phyloP scores from a whole-genome alignment of 2,888 invertebrate genomes.

The Erebia ligea region DNA sequence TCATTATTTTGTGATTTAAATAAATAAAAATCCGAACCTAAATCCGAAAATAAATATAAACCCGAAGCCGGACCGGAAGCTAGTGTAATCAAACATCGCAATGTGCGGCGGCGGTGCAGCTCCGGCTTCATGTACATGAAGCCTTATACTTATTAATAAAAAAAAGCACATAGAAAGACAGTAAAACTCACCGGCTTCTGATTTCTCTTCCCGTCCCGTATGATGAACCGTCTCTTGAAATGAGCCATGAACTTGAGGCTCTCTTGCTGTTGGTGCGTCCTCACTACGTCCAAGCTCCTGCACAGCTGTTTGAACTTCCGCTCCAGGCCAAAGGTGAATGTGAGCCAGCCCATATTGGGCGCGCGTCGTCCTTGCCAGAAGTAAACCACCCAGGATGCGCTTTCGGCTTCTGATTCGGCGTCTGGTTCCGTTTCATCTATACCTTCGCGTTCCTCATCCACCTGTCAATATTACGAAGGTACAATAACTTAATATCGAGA shows the following conservation, averaged over 20 bases:
- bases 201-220: conserved; percentile 93
- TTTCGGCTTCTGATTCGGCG: conserved; percentile 78
- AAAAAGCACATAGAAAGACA: background rate
- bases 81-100: no score
- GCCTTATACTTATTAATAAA: no score
- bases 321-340: conserved; percentile 96
- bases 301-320: conserved; percentile 76
- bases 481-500: background rate
- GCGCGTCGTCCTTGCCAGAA: conserved; percentile 99
- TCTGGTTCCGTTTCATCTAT: conserved; percentile 57
- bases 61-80: no score
- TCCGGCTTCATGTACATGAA: no score
- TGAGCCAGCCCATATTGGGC: conserved; percentile 99
- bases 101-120: no score
- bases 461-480: conserved; percentile 45
- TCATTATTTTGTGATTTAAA: no score
- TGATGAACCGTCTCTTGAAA: conserved; percentile 96
- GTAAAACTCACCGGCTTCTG: conserved; percentile 60
- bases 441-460: conserved; percentile 76
- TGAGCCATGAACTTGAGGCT: conserved; percentile 99
- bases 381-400: conserved; percentile 94
- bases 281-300: conserved; percentile 89
- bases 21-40: no score
- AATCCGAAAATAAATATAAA: no score
- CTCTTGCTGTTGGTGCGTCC: conserved; percentile 99